Evolutionary conservation across 1,140 invertebrate species (phyloP), one percentile per base, ranked within the genome.

Genomic region (Schlechtendalia chinensis): DNA sequence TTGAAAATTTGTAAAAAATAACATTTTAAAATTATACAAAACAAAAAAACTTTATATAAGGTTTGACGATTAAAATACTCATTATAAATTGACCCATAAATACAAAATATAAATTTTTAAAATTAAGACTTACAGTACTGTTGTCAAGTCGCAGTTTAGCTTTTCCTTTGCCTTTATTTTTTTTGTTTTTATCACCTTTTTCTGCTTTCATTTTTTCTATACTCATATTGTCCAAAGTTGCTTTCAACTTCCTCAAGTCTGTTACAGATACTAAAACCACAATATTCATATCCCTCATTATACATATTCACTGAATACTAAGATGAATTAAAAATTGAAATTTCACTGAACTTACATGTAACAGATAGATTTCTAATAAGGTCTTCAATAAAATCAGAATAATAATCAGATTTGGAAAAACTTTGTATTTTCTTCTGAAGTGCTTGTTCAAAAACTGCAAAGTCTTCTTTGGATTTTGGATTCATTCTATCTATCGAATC

Each of bases 211-310:
- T 87, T 86, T 95, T 95, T 85, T 95, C 94, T 82, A 91, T 89
- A 83, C 91, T 90, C 82, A 95, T 86, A 85, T 91, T 92, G 86
- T 94, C 93, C 82, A 95, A 86, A 79, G 88, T 89, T 83, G 90
- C 90, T 86, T 94, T 94, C 83, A 95, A 89, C 88, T 93, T 94
- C 83, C 93, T 94, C 82, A 95, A 89, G 83, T 92, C 89, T 81
- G 87, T 85, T 17, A 91, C 90, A 81, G 89, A 86, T 86, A 95
- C 92, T 93, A 85, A 24, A 53, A 88, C 88, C 81, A 83, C 81
- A 83, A 82, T 32, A 32, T 53, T 24, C 12, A 63, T 47, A 45
- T 77, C 6, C 77, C 16, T 39, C n/a, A 39, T 39, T 39, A 39
- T 39, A 39, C 8, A 39, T 39, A 39, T 8, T 39, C 32, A 39